These are phyloP conservation scores for Megalopta genalis DNA, from an alignment of 1,140 invertebrate species.

Conservation along the genomic window DNA sequence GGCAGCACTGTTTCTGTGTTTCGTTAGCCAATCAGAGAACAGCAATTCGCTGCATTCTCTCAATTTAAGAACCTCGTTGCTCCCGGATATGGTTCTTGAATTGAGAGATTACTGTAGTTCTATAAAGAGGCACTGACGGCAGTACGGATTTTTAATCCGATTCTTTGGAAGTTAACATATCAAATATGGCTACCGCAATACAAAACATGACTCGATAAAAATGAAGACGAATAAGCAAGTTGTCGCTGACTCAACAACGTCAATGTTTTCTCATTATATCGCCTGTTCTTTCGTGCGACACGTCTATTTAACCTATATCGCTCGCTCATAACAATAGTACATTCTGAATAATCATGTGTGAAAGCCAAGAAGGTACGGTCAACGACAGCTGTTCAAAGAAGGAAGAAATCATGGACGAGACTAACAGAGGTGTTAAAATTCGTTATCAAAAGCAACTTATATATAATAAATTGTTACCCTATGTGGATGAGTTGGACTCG, in stretches of 20 bases:
- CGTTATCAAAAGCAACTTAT: slow-evolving; percentile 82
- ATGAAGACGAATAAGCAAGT: slow-evolving; percentile 55
- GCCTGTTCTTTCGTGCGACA: not conserved
- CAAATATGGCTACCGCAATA: slow-evolving; percentile 45
- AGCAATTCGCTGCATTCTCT: too few species aligned
- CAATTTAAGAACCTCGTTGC: too few species aligned
- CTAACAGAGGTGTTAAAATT: not conserved
- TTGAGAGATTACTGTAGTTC: not conserved
- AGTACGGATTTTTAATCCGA: not conserved
- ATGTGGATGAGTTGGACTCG: slow-evolving; percentile 83
- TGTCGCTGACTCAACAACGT: slow-evolving; percentile 35
- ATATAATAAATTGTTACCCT: slow-evolving; percentile 86
- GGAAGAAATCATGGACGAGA: not conserved
- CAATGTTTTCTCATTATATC: slow-evolving; percentile 30
- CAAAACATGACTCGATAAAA: slow-evolving; percentile 62
- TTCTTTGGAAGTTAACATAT: slow-evolving; percentile 9
- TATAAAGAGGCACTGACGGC: not conserved
- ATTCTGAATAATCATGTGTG: slow-evolving; percentile 1
- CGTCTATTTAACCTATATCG: not conserved
- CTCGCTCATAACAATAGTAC: not conserved
- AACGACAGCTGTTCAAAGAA: not conserved
- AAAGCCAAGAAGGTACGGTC: not conserved
- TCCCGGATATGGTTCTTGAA: too few species aligned
- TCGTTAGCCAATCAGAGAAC: too few species aligned
- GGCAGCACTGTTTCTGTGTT: too few species aligned